Percentiles rank a stretch among this genome's conserved stretches.
Evolutionary conservation across 2,888 invertebrate genomes (phyloP).

Genomic region (Sinotaia quadrata): DNA sequence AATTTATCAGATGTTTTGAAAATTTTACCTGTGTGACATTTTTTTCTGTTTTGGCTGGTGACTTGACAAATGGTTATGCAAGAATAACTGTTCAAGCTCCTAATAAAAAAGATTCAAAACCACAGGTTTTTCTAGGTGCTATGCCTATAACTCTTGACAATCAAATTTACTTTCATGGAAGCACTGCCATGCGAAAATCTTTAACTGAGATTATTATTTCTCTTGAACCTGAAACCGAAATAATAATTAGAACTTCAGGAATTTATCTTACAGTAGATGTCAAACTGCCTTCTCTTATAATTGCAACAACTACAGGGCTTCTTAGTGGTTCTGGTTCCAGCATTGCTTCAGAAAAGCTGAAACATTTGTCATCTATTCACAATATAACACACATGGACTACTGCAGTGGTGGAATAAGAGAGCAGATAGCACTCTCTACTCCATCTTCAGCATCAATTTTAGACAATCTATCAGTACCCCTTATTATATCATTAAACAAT

Average conservation of each 20-base stretch:
- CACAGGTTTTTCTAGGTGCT: conserved; percentile 41
- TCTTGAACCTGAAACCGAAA: conserved; percentile 32
- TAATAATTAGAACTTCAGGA: conserved; percentile 40
- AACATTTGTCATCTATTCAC: conserved; percentile 34
- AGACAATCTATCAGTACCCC: conserved; percentile 23
- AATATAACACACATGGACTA: conserved; percentile 31
- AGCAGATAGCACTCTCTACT: conserved; percentile 22
- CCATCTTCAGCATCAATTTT: conserved; percentile 24
- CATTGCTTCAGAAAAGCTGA: conserved; percentile 27
- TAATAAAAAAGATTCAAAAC: conserved; percentile 32
- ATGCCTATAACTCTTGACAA: conserved; percentile 37
- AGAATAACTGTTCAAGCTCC: conserved; percentile 43
- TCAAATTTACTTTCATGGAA: conserved; percentile 45
- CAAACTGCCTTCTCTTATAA: conserved; percentile 20
- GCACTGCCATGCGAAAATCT: conserved; percentile 38
- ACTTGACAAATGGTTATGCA: conserved; percentile 41
- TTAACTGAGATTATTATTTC: conserved; percentile 38
- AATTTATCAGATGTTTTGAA: conserved; percentile 51
- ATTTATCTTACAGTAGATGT: conserved; percentile 41
- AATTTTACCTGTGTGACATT: conserved; percentile 51
- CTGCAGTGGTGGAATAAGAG: conserved; percentile 32
- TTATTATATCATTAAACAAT: conserved; percentile 30
- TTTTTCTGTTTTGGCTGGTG: conserved; percentile 47
- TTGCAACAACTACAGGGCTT: conserved; percentile 35
- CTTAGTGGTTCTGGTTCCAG: conserved; percentile 42